Percentiles rank a stretch among this genome's conserved stretches.
These are phyloP conservation scores for Tupaia tana DNA, from an alignment of 2,113 vertebrate genomes.

Conservation along the genomic window DNA sequence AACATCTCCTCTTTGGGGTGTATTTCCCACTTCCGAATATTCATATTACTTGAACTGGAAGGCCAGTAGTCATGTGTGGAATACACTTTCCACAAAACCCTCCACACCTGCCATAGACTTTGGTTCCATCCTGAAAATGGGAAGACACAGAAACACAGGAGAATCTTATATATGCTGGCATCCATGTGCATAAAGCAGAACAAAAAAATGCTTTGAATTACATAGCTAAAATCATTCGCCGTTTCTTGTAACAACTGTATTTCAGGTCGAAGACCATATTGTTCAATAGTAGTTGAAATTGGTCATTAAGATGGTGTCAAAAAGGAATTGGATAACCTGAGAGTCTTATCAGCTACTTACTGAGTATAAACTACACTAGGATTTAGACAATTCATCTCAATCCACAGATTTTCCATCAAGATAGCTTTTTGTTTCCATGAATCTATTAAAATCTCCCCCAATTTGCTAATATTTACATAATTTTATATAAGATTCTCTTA, in stretches of 20 bases:
- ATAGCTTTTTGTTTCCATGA: background rate
- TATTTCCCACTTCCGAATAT: background rate
- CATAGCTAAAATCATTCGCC: background rate
- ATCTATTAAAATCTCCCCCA: slow-evolving; percentile 19
- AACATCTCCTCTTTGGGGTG: background rate
- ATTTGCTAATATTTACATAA: background rate
- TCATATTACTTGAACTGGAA: slow-evolving; percentile 92
- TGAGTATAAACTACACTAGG: background rate
- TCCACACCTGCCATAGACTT: slow-evolving; percentile 96
- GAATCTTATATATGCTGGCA: background rate
- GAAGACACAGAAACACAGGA: slow-evolving; percentile 55
- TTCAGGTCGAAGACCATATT: background rate
- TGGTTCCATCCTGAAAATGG: slow-evolving; percentile 92
- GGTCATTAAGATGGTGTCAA: background rate
- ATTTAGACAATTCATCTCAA: background rate
- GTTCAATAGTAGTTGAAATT: background rate
- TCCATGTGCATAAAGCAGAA: background rate
- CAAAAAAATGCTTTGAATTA: background rate
- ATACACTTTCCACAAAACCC: slow-evolving; percentile 98
- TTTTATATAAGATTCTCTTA: slow-evolving; percentile 13
- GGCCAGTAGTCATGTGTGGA: slow-evolving; percentile 90
- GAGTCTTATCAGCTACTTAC: background rate
- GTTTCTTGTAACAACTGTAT: background rate
- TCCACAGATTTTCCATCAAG: background rate
- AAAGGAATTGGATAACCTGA: background rate